Evolutionary conservation across 2,113 vertebrate genomes (phyloP).

Genomic region (Notarius quadriscutis): DNA sequence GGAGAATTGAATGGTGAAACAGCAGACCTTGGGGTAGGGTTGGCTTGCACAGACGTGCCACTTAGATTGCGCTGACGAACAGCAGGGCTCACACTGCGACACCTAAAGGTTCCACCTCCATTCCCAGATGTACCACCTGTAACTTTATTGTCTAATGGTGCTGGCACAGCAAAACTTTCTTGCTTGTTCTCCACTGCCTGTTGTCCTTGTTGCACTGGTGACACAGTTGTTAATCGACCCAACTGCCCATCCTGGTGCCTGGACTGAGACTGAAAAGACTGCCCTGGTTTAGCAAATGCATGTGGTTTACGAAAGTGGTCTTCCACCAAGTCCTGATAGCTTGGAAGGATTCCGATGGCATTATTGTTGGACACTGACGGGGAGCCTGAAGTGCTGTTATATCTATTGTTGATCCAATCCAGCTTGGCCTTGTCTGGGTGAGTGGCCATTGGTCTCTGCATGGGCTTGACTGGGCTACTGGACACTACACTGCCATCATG

Average conservation of each 20-base stretch:
- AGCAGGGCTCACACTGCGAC: slow-evolving; percentile 88
- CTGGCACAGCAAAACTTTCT: slow-evolving; percentile 96
- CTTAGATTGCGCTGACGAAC: slow-evolving; percentile 94
- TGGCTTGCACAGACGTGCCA: slow-evolving; percentile 82
- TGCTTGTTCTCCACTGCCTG: slow-evolving; percentile 80
- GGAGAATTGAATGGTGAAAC: slow-evolving; percentile 87
- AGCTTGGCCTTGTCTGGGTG: slow-evolving; percentile 96
- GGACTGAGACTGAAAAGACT: slow-evolving; percentile 86
- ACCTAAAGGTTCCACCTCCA: slow-evolving; percentile 82
- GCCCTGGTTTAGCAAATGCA: slow-evolving; percentile 92
- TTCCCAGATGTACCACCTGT: slow-evolving; percentile 67
- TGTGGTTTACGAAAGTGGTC: slow-evolving; percentile 97
- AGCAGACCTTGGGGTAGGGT: slow-evolving; percentile 77
- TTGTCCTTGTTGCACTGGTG: slow-evolving; percentile 82
- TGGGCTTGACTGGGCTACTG: slow-evolving; percentile 95
- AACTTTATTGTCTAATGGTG: slow-evolving; percentile 91
- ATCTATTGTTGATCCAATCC: slow-evolving; percentile 96
- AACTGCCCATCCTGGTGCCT: slow-evolving; percentile 86
- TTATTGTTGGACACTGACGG: slow-evolving; percentile 79
- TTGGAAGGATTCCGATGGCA: slow-evolving; percentile 81
- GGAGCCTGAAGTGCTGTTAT: slow-evolving; percentile 76
- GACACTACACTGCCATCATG: slow-evolving; percentile 90
- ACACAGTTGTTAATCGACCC: slow-evolving; percentile 88
- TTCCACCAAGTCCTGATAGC: slow-evolving; percentile 93
- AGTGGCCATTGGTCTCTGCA: slow-evolving; percentile 97